These are phyloP conservation scores for Cartodere bifasciata DNA, from an alignment of 2,888 invertebrate genomes.

Conservation along the genomic window DNA sequence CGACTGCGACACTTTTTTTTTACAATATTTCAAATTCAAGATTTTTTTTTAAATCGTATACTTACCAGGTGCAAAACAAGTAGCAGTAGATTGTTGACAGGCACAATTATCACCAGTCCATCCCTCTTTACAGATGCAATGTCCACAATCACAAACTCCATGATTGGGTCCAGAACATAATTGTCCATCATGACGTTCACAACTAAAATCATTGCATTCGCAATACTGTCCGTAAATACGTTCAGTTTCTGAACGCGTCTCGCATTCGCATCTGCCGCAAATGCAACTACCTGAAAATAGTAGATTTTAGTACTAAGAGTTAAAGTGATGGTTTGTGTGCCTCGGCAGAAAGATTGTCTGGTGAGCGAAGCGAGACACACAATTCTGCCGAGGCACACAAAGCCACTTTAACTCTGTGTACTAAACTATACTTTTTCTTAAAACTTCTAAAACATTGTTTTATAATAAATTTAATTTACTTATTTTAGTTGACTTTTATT, in stretches of 20 bases:
- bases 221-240: constrained; percentile 65
- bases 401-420: too few species aligned
- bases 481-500: too few species aligned
- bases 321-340: too few species aligned
- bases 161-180: constrained; percentile 76
- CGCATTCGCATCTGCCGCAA: constrained; percentile 12
- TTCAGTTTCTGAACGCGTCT: constrained; percentile 7
- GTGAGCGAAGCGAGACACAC: too few species aligned
- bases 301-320: too few species aligned
- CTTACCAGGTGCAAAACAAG: constrained; percentile 54
- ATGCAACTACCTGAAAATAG: too few species aligned
- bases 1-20: too few species aligned
- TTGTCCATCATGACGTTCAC: constrained; percentile 68
- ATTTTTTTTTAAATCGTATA: constrained; percentile 7
- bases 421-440: too few species aligned
- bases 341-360: too few species aligned
- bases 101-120: constrained; percentile 80
- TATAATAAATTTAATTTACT: too few species aligned
- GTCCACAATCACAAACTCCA: constrained; percentile 79
- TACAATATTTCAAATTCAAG: constrained; percentile 1
- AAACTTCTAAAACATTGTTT: too few species aligned
- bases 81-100: constrained; percentile 61
- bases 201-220: constrained; percentile 93
- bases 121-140: constrained; percentile 65
- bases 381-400: too few species aligned